These are phyloP conservation scores for Syndactyla subalaris DNA, from an alignment of 2,797 vertebrate species.

Conservation along the genomic window DNA sequence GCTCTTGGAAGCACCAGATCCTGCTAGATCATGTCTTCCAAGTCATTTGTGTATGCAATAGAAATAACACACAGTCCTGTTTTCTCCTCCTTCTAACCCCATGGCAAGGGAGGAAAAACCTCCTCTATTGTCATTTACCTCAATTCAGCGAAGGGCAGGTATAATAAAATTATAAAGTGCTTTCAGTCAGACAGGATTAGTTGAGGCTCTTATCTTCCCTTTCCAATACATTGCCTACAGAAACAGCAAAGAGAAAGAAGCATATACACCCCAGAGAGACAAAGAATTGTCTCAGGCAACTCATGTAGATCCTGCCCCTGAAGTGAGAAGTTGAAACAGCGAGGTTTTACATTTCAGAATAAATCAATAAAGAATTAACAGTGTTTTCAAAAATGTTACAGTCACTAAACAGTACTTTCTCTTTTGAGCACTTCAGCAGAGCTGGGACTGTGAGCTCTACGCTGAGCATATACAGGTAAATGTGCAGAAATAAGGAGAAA, in stretches of 20 bases:
- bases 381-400: background rate
- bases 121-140: background rate
- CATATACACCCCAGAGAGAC: background rate
- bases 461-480: background rate
- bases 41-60: background rate
- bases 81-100: background rate
- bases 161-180: background rate
- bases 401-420: background rate
- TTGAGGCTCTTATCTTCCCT: background rate
- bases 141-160: background rate
- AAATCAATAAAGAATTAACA: background rate
- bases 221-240: background rate
- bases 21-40: background rate
- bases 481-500: background rate
- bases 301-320: fast-evolving
- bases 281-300: background rate
- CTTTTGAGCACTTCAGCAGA: background rate
- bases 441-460: background rate
- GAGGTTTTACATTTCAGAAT: background rate
- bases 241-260: background rate
- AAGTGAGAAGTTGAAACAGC: background rate
- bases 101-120: background rate
- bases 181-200: background rate
- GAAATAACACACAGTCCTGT: fast-evolving
- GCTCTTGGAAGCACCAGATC: background rate